phyloP scores from a whole-genome alignment of 2,888 invertebrate species.

The Syritta pipiens region DNA sequence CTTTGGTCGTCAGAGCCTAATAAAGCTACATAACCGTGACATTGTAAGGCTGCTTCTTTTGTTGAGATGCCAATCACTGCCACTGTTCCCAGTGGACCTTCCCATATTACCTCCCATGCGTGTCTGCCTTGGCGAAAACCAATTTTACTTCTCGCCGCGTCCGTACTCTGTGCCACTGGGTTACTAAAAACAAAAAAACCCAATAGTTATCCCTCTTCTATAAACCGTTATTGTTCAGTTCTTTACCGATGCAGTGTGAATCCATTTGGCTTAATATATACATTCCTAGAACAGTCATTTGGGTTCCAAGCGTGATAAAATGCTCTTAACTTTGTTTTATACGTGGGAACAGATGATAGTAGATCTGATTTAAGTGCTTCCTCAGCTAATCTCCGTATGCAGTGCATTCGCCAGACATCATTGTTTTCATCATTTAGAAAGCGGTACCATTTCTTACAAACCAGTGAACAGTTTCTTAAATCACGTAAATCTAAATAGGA shows the following conservation, averaged over 20 bases:
- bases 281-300: slow-evolving; percentile 97
- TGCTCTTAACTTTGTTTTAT: slow-evolving; percentile 95
- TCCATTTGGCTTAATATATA: slow-evolving; percentile 97
- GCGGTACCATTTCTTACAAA: slow-evolving; percentile 95
- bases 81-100: slow-evolving; percentile 98
- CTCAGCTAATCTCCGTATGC: slow-evolving; percentile 91
- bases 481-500: slow-evolving; percentile 93
- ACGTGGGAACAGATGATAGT: slow-evolving; percentile 91
- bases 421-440: slow-evolving; percentile 95
- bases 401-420: slow-evolving; percentile 96
- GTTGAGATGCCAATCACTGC: slow-evolving; percentile 98
- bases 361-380: slow-evolving; percentile 93
- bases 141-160: slow-evolving; percentile 94
- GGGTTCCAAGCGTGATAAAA: slow-evolving; percentile 98
- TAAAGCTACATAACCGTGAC: slow-evolving; percentile 96
- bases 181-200: slow-evolving; percentile 82
- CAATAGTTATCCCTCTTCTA: not conserved
- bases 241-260: slow-evolving; percentile 93
- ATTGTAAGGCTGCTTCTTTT: slow-evolving; percentile 94
- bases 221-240: not conserved
- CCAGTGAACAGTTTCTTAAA: slow-evolving; percentile 92
- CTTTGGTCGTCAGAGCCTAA: slow-evolving; percentile 97
- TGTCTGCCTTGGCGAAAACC: slow-evolving; percentile 95
- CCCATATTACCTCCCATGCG: slow-evolving; percentile 99
- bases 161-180: slow-evolving; percentile 99